Base-by-base conservation (phyloP, 2,797 vertebrate species). In the Gymnoscopelus microlampas region DNA sequence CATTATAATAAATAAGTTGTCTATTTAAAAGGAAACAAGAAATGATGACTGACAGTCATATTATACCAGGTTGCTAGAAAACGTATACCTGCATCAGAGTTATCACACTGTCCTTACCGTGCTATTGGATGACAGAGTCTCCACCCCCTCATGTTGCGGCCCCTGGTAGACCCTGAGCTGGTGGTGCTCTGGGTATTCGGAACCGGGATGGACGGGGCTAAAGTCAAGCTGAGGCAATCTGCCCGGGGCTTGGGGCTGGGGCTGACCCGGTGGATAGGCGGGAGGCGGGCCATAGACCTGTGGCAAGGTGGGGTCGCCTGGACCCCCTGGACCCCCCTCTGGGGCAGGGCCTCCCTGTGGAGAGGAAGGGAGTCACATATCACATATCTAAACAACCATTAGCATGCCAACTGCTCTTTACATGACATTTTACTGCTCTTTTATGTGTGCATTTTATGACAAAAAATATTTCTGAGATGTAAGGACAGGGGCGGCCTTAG, bases 241-340 rank as follows among this genome's bases (percentile, higher is more conserved):
- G 68, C 90, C 87, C 2, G 82, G 78, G 13, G 90, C 67, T 23
- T 89, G 69, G 50, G 91, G 86, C 0, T 91, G 92, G 23, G 88
- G 90, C 84, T 95, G 94, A 77, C 89, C 91, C 44, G 92, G 90
- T 7, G 94, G 92, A 76, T 94, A 95, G 0, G 93, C 81, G 51
- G 94, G 91, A 49, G 94, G 92, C 7, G 90, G 91, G 73, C 91
- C 94, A 3, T 95, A 95, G 69, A 94, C 92, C 90, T 94, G 94
- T 4, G 92, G 61, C 55, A 95, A 87, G 86, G 89, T 0, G 1
- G 94, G 92, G 87, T 95, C 94, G 29, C 78, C 88, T n/a, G n/a
- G n/a, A 26, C 79, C 86, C 81, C 91, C 90, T 0, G 90, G 92
- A 54, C 88, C 90, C 0, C 79, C 91, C 89, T 94, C 94, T 86